phyloP scores from a whole-genome alignment of 2,797 vertebrate species.

The Nannoperca australis region DNA sequence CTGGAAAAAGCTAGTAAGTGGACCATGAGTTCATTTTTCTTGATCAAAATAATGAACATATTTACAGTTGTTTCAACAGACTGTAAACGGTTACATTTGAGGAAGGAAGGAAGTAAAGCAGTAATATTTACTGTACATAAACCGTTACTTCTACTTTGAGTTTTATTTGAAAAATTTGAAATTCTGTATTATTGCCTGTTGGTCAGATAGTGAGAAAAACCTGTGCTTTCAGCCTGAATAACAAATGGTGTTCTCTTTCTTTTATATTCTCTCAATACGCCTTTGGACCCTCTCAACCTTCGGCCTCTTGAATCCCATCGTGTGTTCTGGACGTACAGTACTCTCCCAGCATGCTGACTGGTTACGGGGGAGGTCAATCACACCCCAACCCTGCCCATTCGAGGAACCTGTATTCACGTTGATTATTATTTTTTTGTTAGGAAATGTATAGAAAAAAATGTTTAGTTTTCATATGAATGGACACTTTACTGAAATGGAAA shows the following conservation, averaged over 20 bases:
- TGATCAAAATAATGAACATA: constrained; percentile 4
- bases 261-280: constrained; percentile 35
- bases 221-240: constrained; percentile 44
- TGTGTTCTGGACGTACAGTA: constrained; percentile 81
- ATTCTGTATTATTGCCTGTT: background rate
- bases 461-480: constrained; percentile 89
- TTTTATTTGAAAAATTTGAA: background rate
- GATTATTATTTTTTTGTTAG: constrained; percentile 81
- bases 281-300: constrained; percentile 56
- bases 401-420: constrained; percentile 88
- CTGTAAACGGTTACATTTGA: background rate
- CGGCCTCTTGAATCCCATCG: constrained; percentile 27
- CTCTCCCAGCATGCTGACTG: constrained; percentile 91
- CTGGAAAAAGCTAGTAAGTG: background rate
- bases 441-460: constrained; percentile 84
- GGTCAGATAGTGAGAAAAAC: constrained; percentile 44
- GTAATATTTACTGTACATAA: background rate
- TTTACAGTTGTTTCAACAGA: background rate
- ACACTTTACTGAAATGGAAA: constrained; percentile 86
- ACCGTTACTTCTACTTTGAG: background rate
- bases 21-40: background rate
- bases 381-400: constrained; percentile 86
- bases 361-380: constrained; percentile 88
- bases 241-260: constrained; percentile 49
- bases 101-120: background rate